Base-by-base conservation (phyloP, 2,888 invertebrate genomes). In the Steinernema carpocapsae region DNA sequence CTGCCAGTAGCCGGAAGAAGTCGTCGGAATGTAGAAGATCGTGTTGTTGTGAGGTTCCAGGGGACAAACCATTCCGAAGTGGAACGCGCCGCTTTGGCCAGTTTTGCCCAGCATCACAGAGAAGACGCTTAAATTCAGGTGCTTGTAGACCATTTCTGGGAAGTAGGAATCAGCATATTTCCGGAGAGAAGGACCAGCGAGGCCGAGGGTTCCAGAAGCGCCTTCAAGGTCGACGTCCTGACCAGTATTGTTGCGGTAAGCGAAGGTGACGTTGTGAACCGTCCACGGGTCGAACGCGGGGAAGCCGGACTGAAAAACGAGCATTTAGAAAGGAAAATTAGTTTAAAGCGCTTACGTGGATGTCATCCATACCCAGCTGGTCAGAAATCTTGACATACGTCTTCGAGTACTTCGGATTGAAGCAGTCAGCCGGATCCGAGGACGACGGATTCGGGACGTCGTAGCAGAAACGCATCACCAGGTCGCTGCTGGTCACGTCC, bases 31-130 rank as follows among this genome's bases (percentile, higher is more conserved):
- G 64, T 64, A 64, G 64, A 29, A 29, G 32, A 29, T 26, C 29
- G 6, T 64, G 64, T 17, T 29, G 2, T 32, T 32, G 2, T 1
- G 6, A 7, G 29, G 64, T n/a, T 64, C 64, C 32, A 29, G 26
- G 32, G 29, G 64, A 37, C 64, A 64, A 26, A 29, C 64, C 29
- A 12, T 64, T 29, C 64, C 64, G 26, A 26, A 64, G 64, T 64
- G 29, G 64, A 29, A 29, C 22, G 17, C 17, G 7, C 64, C 64
- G 6, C 32, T 17, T 26, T 29, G 29, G 64, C 64, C 64, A 17
- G 29, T 7, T 2, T 29, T 17, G 1, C 64, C 64, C 12, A 64
- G 17, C 29, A 29, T 64, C 17, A 64, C 29, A 1, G 64, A 64
- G 64, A 64, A 64, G 6, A 26, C 29, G 32, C 29, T 64, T 12